These are phyloP conservation scores for Lycia hirtaria DNA, from an alignment of 2,888 invertebrate species.

Conservation along the genomic window DNA sequence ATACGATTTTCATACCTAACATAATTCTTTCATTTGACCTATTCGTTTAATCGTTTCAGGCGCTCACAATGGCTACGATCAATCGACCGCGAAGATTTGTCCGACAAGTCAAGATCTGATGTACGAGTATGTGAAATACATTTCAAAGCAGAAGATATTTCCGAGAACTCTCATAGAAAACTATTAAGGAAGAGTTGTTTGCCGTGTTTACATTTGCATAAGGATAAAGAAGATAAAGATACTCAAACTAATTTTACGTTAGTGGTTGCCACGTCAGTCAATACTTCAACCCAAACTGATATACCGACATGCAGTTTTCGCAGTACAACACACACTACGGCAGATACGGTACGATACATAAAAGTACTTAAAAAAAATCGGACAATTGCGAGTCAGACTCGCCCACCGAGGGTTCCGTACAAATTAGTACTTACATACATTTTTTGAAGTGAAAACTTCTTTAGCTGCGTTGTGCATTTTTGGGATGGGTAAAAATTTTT, in stretches of 20 bases:
- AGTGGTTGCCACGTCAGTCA: constrained; percentile 3
- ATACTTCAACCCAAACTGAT: constrained; percentile 12
- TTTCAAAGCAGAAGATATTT: constrained; percentile 5
- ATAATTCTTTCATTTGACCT: too few relatives aligned
- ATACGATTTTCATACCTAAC: too few relatives aligned
- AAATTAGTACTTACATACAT: too few relatives aligned
- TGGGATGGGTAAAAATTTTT: too few relatives aligned
- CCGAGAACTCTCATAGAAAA: constrained; percentile 2
- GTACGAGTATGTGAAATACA: constrained; percentile 6
- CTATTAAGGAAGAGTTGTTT: constrained; percentile 17
- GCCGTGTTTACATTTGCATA: constrained; percentile 13
- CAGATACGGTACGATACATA: too few relatives aligned
- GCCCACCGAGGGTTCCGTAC: too few relatives aligned
- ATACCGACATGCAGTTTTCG: not conserved
- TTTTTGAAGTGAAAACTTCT: too few relatives aligned
- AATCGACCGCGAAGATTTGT: constrained; percentile 12
- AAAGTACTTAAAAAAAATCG: too few relatives aligned
- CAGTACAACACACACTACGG: too few relatives aligned
- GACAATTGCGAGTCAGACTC: too few relatives aligned
- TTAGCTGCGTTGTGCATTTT: too few relatives aligned
- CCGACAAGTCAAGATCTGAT: not conserved
- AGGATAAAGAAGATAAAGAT: constrained; percentile 2
- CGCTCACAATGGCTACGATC: constrained; percentile 11
- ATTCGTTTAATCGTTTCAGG: constrained; percentile 10
- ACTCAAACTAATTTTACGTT: constrained; percentile 11